Evolutionary conservation across 1,140 invertebrate genomes (phyloP), one percentile per base, ranked within the genome.

Genomic region (Streblospio benedicti): DNA sequence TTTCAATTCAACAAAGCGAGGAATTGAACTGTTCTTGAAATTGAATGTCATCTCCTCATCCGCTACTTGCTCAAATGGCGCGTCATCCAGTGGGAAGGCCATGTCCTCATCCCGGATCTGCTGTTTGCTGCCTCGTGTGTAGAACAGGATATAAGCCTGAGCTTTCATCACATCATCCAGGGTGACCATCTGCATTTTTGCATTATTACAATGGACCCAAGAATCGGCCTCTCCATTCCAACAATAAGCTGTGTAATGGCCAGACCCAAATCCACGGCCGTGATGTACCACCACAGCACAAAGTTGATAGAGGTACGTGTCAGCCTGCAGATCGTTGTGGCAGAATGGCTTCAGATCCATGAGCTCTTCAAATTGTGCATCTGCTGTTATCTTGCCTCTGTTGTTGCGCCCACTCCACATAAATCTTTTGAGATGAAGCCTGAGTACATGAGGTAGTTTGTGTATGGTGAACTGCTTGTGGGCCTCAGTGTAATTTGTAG

Each of bases 121-220:
- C 38, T 44, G 28, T 43, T 16, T 30, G 31, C 44, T 20, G 50
- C 52, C 51, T 33, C 59, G 51, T 20, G 64, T 66, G 59, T 72
- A 73, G 44, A 73, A 57, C 20, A 73, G 57, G 38, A 73, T 73
- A 55, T 73, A 73, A 0, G 67, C 70, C 50, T 73, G 71, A 50
- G 64, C 62, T 18, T 63, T 57, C 25, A 65, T 44, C 6, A 73
- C 71, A 25, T 72, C 69, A 16, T 69, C 64, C 25, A 67, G 14
- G 0, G 63, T 41, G 27, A 62, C 64, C 12, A 65, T 50, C 44
- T 65, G 57, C 52, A 72, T 62, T 31, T 62, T 63, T 0, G 70
- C 65, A 64, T 73, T 70, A 64, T 73, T 73, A 51, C 70, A 72
- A 43, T 69, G 61, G 4, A 72, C 45, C 71, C 71, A 73, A 1